Evolutionary conservation across 2,797 vertebrate species (phyloP).

Genomic region (Chelonia mydas): DNA sequence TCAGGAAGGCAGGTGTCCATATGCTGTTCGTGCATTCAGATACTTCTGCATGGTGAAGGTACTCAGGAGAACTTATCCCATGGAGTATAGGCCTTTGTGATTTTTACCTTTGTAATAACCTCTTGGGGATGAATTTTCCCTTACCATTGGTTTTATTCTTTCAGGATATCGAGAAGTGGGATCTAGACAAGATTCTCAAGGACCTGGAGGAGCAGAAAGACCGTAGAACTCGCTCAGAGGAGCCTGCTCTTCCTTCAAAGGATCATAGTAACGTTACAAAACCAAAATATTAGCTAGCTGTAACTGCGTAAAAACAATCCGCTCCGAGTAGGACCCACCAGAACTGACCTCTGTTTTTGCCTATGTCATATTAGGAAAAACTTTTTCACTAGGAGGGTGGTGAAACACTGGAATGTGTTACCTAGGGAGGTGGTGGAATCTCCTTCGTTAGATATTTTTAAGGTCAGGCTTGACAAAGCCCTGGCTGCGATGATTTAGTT

Average conservation of each 20-base stretch:
- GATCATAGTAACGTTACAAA: slow-evolving; percentile 26
- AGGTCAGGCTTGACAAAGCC: too few relatives aligned
- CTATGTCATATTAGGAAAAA: background rate
- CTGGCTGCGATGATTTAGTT: too few relatives aligned
- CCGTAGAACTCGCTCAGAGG: background rate
- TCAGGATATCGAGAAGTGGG: slow-evolving; percentile 81
- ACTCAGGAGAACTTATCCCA: background rate
- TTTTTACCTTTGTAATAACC: background rate
- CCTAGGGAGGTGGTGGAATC: too few relatives aligned
- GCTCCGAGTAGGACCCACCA: background rate
- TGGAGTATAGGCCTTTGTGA: background rate
- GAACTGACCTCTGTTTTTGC: background rate
- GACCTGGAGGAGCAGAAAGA: slow-evolving; percentile 61
- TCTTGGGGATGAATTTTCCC: background rate
- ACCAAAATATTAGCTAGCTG: slow-evolving; percentile 45
- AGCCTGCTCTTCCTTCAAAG: slow-evolving; percentile 47
- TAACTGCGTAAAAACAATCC: background rate
- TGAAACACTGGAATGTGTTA: too few relatives aligned
- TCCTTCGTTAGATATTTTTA: too few relatives aligned
- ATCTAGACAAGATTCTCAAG: slow-evolving; percentile 78
- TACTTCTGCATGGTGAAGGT: background rate
- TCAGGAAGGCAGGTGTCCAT: background rate
- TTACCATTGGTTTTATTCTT: slow-evolving; percentile 51
- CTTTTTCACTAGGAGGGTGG: too few relatives aligned
- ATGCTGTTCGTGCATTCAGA: background rate